A percentile compares a stretch with the other conserved stretches of the same genome.
Evolutionary conservation across 2,113 vertebrate species (phyloP).

Genomic region (Benitochromis conjunctus): DNA sequence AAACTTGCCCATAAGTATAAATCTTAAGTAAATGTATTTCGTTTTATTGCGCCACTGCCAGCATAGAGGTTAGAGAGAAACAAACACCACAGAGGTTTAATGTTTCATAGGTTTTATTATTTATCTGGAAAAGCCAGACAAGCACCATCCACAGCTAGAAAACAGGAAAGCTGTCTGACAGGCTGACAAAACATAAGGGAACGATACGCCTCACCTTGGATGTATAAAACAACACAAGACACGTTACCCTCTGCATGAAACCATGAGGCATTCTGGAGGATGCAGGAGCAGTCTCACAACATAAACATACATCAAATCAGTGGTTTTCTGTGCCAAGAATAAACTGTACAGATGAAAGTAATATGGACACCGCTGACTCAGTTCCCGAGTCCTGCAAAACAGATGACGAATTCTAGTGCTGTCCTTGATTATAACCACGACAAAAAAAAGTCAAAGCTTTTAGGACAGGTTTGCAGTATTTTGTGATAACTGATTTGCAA

Average conservation of each 20-base stretch:
- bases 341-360: not conserved
- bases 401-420: not conserved
- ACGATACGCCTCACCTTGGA: not conserved
- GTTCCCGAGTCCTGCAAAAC: not conserved
- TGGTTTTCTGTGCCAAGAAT: not conserved
- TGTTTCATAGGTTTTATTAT: conserved; percentile 39
- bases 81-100: not conserved
- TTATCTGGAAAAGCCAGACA: conserved; percentile 38
- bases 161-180: conserved; percentile 15
- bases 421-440: not conserved
- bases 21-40: not conserved
- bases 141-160: not conserved
- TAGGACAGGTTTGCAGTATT: not conserved
- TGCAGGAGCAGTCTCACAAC: not conserved
- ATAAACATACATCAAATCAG: not conserved
- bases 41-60: not conserved
- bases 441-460: not conserved
- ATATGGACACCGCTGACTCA: not conserved
- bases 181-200: conserved; percentile 9
- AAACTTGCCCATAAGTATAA: not conserved
- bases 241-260: conserved; percentile 19
- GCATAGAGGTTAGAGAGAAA: not conserved
- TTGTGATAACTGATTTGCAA: not conserved
- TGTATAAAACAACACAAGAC: conserved; percentile 36
- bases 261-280: not conserved